phyloP scores from a whole-genome alignment of 2,113 vertebrate species.

The Macquaria australasica region DNA sequence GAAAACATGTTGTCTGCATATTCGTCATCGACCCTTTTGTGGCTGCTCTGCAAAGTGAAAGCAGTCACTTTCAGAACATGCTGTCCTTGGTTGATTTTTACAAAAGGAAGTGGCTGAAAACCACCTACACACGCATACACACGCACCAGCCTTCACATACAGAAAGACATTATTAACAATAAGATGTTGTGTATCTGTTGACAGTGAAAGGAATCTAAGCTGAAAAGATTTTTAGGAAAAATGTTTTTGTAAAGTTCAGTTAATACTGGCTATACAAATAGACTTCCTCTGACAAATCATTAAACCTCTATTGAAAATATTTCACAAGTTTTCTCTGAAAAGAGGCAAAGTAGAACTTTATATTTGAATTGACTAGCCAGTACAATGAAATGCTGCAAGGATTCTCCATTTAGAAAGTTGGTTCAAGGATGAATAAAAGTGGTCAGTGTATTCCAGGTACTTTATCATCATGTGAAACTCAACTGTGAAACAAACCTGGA shows the following conservation, averaged over 20 bases:
- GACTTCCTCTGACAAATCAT: background rate
- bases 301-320: constrained; percentile 3
- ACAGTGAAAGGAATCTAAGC: constrained; percentile 29
- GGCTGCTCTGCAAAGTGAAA: constrained; percentile 72
- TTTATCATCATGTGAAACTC: background rate
- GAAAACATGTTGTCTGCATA: constrained; percentile 44
- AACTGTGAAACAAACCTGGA: background rate
- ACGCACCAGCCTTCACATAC: constrained; percentile 23
- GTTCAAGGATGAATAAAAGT: background rate
- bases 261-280: constrained; percentile 8
- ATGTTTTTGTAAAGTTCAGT: constrained; percentile 1
- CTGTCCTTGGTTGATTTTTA: constrained; percentile 76
- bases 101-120: constrained; percentile 78
- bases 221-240: constrained; percentile 38
- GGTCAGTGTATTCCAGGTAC: background rate
- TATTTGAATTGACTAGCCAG: background rate
- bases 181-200: constrained; percentile 27
- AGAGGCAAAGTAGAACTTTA: background rate
- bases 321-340: background rate
- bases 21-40: constrained; percentile 56
- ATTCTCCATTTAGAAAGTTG: background rate
- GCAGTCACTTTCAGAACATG: constrained; percentile 75
- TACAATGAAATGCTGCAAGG: background rate
- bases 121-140: constrained; percentile 59
- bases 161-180: constrained; percentile 49